Evolutionary conservation across 2,888 invertebrate genomes (phyloP).

Genomic region (Tortrix viridana): DNA sequence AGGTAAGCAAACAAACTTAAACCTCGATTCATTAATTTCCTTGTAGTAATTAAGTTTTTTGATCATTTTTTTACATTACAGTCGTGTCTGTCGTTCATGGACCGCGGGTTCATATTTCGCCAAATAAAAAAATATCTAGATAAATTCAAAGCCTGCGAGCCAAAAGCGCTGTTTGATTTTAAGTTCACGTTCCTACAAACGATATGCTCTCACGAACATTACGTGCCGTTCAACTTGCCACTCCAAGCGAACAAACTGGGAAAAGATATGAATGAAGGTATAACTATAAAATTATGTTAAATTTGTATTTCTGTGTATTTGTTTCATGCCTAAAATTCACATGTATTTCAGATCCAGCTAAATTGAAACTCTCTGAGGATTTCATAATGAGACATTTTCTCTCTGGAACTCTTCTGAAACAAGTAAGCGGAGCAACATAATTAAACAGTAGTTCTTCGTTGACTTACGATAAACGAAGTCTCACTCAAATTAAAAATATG

Average conservation of each 20-base stretch:
- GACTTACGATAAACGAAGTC: too few relatives aligned
- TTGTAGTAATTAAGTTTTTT: not conserved
- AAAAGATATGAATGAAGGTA: conserved; percentile 71
- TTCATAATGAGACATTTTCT: conserved; percentile 97
- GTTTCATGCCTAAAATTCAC: conserved; percentile 12
- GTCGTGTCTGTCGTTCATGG: conserved; percentile 95
- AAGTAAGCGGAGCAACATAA: conserved; percentile 52
- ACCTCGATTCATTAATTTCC: not conserved
- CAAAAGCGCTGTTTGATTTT: conserved; percentile 92
- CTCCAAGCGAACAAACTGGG: conserved; percentile 85
- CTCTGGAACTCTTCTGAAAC: conserved; percentile 93
- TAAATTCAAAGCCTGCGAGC: conserved; percentile 92
- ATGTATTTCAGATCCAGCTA: conserved; percentile 76
- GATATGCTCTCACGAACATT: conserved; percentile 97
- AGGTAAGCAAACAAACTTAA: conserved; percentile 79
- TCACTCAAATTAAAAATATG: too few relatives aligned
- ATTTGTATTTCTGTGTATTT: too few relatives aligned
- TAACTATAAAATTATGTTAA: conserved; percentile 34
- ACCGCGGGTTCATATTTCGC: conserved; percentile 96
- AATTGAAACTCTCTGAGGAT: conserved; percentile 87
- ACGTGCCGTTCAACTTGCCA: conserved; percentile 95
- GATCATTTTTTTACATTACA: conserved; percentile 68
- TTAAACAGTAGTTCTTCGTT: not conserved
- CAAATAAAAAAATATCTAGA: conserved; percentile 94
- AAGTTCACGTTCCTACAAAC: conserved; percentile 96